Percentiles rank a stretch among this genome's conserved stretches.
phyloP scores from a whole-genome alignment of 2,888 invertebrate genomes.

The Craniophora ligustri region DNA sequence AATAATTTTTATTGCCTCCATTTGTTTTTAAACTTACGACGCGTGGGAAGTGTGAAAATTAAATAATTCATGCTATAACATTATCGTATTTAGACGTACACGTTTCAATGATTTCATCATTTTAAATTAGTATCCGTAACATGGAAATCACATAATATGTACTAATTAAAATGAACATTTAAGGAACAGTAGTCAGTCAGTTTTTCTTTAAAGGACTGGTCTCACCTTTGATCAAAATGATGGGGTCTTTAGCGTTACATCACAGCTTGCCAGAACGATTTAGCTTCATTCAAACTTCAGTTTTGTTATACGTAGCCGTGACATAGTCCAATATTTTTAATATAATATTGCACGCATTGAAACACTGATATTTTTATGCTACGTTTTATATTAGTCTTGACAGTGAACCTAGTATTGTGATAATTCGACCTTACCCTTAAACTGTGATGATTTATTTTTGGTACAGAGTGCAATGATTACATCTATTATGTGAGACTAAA shows the following conservation, averaged over 20 bases:
- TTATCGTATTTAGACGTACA: conserved; percentile 25
- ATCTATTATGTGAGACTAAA: conserved; percentile 66
- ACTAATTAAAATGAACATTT: conserved; percentile 4
- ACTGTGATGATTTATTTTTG: conserved; percentile 32
- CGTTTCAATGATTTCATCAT: conserved; percentile 31
- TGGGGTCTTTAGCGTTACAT: conserved; percentile 71
- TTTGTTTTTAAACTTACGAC: conserved; percentile 21
- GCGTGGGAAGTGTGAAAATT: conserved; percentile 45
- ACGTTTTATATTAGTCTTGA: not conserved
- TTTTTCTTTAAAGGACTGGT: conserved; percentile 43
- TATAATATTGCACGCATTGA: not conserved
- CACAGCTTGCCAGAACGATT: conserved; percentile 65
- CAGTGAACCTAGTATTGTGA: conserved; percentile 8
- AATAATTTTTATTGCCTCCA: not conserved
- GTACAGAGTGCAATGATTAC: conserved; percentile 34
- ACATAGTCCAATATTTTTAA: conserved; percentile 9
- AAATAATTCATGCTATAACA: conserved; percentile 35
- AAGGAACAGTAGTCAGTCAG: conserved; percentile 17
- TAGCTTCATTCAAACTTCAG: conserved; percentile 66
- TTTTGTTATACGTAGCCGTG: conserved; percentile 41
- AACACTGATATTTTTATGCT: not conserved
- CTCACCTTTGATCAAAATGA: conserved; percentile 54
- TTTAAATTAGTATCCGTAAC: conserved; percentile 14
- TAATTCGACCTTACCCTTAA: not conserved
- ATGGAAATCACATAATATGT: conserved; percentile 1